Evolutionary conservation across 2,888 invertebrate genomes (phyloP), one percentile per base, ranked within the genome.

Genomic region (Cephus nigrinus): DNA sequence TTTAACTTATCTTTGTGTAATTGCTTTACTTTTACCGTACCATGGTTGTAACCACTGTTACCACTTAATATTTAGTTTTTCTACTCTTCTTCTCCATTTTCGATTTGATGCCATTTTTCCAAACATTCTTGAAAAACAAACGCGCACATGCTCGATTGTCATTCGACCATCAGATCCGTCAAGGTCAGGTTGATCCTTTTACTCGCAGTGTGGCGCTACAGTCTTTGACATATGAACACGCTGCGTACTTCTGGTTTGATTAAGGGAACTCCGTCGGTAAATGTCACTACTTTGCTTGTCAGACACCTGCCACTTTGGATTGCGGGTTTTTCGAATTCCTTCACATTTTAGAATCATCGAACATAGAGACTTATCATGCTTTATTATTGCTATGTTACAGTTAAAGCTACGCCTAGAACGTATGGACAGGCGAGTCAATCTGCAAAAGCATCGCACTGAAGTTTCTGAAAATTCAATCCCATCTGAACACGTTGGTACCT

Each of bases 371-470:
- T 55, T 9, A 23, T 23, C 9, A 23, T 55, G 55, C 9, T 55
- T 23, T 55, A 71, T 71, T 33, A 23, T 71, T 33, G 5, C 9
- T 71, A 15, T 84, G 78, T 93, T 93, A 12, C 92, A 95, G 95
- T 92, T 95, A 80, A 94, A 94, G 88, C 92, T 93, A 82, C 94
- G 94, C 80, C 91, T 96, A 89, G 94, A 94, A 87, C 94, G 95
- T 82, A 94, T 95, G 93, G 95, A 95, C 89, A 93, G 94, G 84
- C 93, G 94, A 83, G 92, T 93, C 31, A 91, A 91, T 72, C 89
- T 92, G 75, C 93, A 93, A 79, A 92, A 93, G 78, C 83, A 89
- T 71, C 85, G 90, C 23, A 86, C 89, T 9, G 91, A 91, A 55
- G 87, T 85, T 72, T 85, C 86, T 32, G 91, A 91, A 80, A 91